A percentile compares a stretch with the other conserved stretches of the same genome.
phyloP scores from a whole-genome alignment of 1,140 invertebrate species.

The Temnothorax nylanderi region DNA sequence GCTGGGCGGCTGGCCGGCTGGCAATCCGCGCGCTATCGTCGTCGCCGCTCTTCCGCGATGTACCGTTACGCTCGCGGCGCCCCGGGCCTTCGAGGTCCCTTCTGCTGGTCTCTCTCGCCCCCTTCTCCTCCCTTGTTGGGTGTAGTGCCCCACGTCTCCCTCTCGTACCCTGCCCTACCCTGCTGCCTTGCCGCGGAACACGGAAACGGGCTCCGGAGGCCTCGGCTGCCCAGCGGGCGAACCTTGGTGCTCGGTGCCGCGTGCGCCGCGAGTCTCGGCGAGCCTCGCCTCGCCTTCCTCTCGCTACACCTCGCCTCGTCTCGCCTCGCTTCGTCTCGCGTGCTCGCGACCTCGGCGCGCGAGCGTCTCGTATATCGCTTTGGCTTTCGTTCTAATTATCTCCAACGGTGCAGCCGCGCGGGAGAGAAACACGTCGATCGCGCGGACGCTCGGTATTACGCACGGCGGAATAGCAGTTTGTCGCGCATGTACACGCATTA shows the following conservation, averaged over 20 bases:
- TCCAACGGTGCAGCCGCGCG: constrained; percentile 56
- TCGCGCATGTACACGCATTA: background rate
- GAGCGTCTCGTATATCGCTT: constrained; percentile 58
- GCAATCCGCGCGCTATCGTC: constrained; percentile 60
- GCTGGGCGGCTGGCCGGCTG: constrained; percentile 6
- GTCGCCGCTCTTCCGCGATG: constrained; percentile 60
- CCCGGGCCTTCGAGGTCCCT: constrained; percentile 63
- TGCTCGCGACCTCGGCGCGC: constrained; percentile 48
- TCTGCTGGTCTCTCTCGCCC: constrained; percentile 31
- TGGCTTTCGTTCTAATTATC: constrained; percentile 62
- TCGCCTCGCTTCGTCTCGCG: constrained; percentile 31
- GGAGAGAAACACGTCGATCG: constrained; percentile 37
- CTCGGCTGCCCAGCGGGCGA: constrained; percentile 42
- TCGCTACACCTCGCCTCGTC: background rate
- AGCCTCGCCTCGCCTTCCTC: constrained; percentile 15
- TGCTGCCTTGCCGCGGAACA: constrained; percentile 57
- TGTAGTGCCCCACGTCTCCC: background rate
- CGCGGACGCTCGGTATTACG: constrained; percentile 24
- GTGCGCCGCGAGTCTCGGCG: constrained; percentile 23
- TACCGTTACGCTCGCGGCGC: constrained; percentile 72
- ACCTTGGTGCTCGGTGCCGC: constrained; percentile 56
- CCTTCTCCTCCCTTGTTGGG: constrained; percentile 1
- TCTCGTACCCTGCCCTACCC: constrained; percentile 14
- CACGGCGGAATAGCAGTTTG: background rate
- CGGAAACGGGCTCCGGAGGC: constrained; percentile 56